Base-by-base conservation (phyloP, 1,140 invertebrate species). In the Drosophila subpulchrella region DNA sequence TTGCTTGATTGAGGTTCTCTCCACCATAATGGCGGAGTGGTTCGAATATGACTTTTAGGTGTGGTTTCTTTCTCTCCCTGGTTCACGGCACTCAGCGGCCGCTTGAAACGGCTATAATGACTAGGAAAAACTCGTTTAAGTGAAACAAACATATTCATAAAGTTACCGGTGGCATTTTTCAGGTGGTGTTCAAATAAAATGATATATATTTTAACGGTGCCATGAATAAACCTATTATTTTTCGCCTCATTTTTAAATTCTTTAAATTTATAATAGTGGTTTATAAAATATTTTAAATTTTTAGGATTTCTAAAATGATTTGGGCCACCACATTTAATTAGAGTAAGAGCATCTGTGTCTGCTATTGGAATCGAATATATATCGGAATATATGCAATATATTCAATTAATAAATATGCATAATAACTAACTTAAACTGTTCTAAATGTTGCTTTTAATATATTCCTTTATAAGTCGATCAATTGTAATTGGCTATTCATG, bases 1-100 rank as follows among this genome's bases (percentile, higher is more conserved):
- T 79, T 82, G 71, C 82, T 76, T 76, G 73, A 76, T 76, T 67
- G 61, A 54, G 68, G 63, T 66, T 62, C 51, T 41, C 36, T 53
- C 47, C 41, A 48, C 17, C 68, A 47, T 68, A 55, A n/a, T 71
- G 44, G 15, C n/a, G n/a, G 13, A 46, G 41, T 39, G 38, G 24
- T 44, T 44, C 24, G 24, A 66, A 67, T 53, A 53, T 50, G 51
- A 48, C 39, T 44, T 53, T 56, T 36, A 48, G 73, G 61, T 54
- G 72, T 66, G 73, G 72, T 42, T 58, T 41, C 34, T 65, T 39
- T 39, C 5, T 8, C 27, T 50, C 42, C 41, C 36, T 34, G 39
- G 11, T 51, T 53, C 20, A 51, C 12, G 27, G n/a, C 58, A 30
- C 20, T 67, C 48, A 38, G 15, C 32, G 27, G n/a, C 59, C 46